Conservation (phyloP, 2,113 vertebrate genomes). For the Ochotona curzoniae region DNA sequence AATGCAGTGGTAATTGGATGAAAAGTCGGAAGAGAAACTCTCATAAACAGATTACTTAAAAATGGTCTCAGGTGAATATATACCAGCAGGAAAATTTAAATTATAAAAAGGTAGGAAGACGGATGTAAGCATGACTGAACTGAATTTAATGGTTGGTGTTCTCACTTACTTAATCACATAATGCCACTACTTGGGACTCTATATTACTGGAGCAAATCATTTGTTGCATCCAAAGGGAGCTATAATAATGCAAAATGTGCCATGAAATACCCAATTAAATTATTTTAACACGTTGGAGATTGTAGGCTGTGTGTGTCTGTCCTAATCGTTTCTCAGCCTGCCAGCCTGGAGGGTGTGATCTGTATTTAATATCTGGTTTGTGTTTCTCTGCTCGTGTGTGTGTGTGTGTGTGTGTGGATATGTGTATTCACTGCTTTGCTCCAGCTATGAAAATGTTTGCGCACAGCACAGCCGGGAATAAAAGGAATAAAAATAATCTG, state of each 20-base stretch:
- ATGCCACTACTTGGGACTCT: conserved; percentile 71
- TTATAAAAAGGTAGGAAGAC: conserved; percentile 67
- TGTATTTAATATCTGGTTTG: conserved; percentile 50
- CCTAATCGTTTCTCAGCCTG: conserved; percentile 29
- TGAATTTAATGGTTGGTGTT: conserved; percentile 71
- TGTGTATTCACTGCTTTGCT: neutral
- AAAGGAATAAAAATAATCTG: conserved; percentile 49
- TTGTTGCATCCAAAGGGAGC: conserved; percentile 75
- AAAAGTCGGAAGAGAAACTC: conserved; percentile 62
- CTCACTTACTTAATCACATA: conserved; percentile 77
- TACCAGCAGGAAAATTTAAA: conserved; percentile 70
- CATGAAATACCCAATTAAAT: conserved; percentile 77
- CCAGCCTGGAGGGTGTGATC: conserved; percentile 42
- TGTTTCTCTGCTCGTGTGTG: neutral
- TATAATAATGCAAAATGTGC: conserved; percentile 73
- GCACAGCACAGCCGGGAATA: neutral
- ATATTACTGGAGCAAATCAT: conserved; percentile 74
- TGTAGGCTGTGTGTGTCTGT: neutral
- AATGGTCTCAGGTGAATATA: conserved; percentile 69
- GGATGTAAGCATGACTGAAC: conserved; percentile 70
- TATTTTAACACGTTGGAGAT: conserved; percentile 64
- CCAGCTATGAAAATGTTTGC: conserved; percentile 18
- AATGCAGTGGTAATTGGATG: conserved; percentile 52
- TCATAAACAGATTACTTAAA: conserved; percentile 67
- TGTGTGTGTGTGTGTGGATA: neutral